Conservation (phyloP, 2,797 vertebrate genomes). For the Lutjanus campechanus region DNA sequence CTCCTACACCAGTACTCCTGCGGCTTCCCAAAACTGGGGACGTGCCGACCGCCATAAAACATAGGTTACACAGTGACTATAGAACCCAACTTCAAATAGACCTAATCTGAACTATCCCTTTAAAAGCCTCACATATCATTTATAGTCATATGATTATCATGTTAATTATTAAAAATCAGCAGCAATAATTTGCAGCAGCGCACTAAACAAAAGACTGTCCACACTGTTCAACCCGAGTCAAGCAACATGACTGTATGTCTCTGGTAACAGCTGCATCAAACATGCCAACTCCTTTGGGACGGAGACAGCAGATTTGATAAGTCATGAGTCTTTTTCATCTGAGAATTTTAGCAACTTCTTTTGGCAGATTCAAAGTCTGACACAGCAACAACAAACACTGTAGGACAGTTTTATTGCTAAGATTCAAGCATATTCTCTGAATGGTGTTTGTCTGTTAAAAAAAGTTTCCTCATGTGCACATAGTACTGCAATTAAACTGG, state of each 20-base stretch:
- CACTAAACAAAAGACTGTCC: neutral
- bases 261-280: neutral
- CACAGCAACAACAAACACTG: neutral
- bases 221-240: neutral
- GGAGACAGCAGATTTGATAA: neutral
- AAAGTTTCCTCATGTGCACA: neutral
- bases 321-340: neutral
- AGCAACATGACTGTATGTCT: neutral
- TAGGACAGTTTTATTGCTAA: neutral
- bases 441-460: neutral
- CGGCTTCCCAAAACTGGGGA: no score
- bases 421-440: neutral
- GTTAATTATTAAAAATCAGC: slow-evolving; percentile 32
- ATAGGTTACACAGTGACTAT: no score
- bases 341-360: neutral
- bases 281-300: neutral
- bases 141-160: neutral
- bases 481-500: neutral
- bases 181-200: no score
- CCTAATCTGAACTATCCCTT: no score
- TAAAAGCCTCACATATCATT: no score
- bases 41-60: no score
- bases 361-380: neutral
- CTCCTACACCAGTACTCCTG: no score
- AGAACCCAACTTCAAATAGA: no score